Conservation (phyloP, 2,888 invertebrate genomes). For the Torymus auratus region DNA sequence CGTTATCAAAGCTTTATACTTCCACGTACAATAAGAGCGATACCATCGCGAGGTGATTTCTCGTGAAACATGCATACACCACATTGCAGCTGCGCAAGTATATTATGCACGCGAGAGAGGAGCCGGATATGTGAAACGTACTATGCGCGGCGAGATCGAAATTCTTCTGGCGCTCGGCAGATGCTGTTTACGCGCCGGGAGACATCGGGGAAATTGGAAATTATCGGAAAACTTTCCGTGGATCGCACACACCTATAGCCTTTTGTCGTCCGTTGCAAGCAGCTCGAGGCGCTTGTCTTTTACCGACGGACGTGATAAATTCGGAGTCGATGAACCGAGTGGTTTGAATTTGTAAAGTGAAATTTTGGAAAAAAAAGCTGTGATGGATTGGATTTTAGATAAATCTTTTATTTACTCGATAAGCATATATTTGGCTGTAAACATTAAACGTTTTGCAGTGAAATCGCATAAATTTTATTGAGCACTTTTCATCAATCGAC, state of each 20-base stretch:
- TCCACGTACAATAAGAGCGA: no score
- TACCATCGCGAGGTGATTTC: no score
- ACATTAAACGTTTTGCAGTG: no score
- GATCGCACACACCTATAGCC: slow-evolving; percentile 3
- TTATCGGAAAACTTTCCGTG: slow-evolving; percentile 46
- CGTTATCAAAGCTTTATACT: no score
- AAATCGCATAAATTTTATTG: no score
- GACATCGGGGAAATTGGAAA: slow-evolving; percentile 50
- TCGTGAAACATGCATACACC: no score
- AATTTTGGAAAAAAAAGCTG: no score
- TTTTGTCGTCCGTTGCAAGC: background rate
- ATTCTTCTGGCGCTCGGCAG: slow-evolving; percentile 21
- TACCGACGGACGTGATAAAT: slow-evolving; percentile 21
- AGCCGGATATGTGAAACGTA: background rate
- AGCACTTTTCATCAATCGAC: no score
- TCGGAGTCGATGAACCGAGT: slow-evolving; percentile 4
- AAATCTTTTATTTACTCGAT: no score
- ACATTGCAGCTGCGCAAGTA: background rate
- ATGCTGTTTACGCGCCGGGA: slow-evolving; percentile 29
- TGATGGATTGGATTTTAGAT: no score
- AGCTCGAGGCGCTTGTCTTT: slow-evolving; percentile 1
- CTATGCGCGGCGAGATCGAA: slow-evolving; percentile 24
- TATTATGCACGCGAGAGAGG: background rate
- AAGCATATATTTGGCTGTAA: no score
- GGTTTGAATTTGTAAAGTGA: background rate